Base-by-base conservation (phyloP, 2,888 invertebrate genomes). In the Lasiommata megera region DNA sequence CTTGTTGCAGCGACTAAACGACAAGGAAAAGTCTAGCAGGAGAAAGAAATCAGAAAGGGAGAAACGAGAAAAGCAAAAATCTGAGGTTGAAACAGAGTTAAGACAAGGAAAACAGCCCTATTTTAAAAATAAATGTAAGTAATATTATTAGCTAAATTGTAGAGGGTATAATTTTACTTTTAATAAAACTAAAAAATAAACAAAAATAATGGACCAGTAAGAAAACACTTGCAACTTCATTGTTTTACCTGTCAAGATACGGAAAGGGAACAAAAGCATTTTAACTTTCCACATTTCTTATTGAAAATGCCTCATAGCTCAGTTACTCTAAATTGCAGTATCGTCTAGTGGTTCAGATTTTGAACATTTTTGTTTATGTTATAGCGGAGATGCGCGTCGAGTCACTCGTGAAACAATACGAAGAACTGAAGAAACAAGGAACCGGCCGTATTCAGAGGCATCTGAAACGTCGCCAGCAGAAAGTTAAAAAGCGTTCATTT, bases 371-470 rank as follows among this genome's bases (percentile, higher is more conserved):
- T 23, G 5, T 23, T 23, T 23, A 23, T 23, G 5, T 23, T 93
- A 28, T 84, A 97, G 97, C 96, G 77, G 96, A 97, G 72, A 93
- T 93, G 69, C 94, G 94, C 58, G 92, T 96, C 1, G 92, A 95
- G 62, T 93, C 94, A 29, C 82, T 97, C 43, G 94, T 97, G 1
- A 93, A 94, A 34, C 95, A 97, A 76, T 98, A 95, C 74, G 95
- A 96, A 64, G 94, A 95, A 48, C 77, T 98, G 46, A 97, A 97
- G 80, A 84, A 81, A 44, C 92, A 94, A 69, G 93, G 94, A 51
- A 88, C 92, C 0, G 96, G 96, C 8, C 94, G 94, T 70, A 80
- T 98, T 1, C 94, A 95, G 65, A 94, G 96, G 66, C 97, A 97
- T 74, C 92, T 98, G 65, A 94, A 95, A 70, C 94, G 96, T 63